Evolutionary conservation across 2,888 invertebrate species (phyloP).

Genomic region (Amaurobius ferox): DNA sequence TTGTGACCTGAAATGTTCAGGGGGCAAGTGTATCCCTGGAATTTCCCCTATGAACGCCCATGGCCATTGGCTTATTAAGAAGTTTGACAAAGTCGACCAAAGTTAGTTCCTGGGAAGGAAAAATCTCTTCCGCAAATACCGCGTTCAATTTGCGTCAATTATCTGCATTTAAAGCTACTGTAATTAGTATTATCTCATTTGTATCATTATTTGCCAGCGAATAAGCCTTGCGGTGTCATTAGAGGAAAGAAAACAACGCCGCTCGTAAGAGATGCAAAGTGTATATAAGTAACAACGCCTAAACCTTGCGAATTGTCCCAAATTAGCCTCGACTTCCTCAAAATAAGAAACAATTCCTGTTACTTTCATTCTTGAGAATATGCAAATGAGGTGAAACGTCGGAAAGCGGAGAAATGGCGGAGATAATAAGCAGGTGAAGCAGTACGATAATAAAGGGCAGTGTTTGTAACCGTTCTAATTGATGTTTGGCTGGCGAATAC

Average conservation of each 20-base stretch:
- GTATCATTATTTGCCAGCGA: neutral
- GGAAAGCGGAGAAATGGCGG: neutral
- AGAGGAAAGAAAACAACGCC: neutral
- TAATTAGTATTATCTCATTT: constrained; percentile 12
- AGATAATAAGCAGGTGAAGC: neutral
- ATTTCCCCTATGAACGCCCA: too few species aligned
- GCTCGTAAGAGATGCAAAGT: neutral
- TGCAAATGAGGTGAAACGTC: constrained; percentile 1
- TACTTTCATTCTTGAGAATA: neutral
- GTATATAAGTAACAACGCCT: neutral
- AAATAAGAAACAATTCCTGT: neutral
- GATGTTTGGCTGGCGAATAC: neutral
- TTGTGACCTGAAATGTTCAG: too few species aligned
- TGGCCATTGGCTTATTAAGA: too few species aligned
- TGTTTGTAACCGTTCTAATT: neutral
- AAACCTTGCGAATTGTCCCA: constrained; percentile 14
- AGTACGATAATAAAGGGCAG: neutral
- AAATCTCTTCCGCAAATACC: too few species aligned
- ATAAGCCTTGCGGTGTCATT: neutral
- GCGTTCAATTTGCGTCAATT: neutral
- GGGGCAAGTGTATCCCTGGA: too few species aligned
- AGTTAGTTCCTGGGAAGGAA: too few species aligned
- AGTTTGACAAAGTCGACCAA: too few species aligned
- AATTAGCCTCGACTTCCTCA: neutral
- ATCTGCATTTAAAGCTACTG: neutral